A percentile compares a stretch with the other conserved stretches of the same genome.
These are phyloP conservation scores for Synergus gifuensis DNA, from an alignment of 2,888 invertebrate genomes.

Conservation along the genomic window DNA sequence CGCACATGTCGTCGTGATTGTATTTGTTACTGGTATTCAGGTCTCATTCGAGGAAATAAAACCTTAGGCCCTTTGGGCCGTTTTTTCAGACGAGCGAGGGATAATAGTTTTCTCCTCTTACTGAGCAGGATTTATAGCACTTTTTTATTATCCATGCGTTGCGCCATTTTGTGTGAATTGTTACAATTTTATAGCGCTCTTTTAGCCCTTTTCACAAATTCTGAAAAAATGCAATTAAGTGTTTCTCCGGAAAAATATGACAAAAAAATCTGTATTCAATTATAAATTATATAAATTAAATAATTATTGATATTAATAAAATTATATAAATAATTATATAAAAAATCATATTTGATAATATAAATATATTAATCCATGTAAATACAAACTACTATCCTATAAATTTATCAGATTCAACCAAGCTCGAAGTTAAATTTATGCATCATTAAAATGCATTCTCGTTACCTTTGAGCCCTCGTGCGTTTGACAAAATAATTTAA, in stretches of 20 bases:
- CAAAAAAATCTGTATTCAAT: not conserved
- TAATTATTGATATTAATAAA: too few relatives aligned
- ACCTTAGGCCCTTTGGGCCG: not conserved
- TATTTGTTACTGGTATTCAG: slow-evolving; percentile 25
- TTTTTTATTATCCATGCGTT: slow-evolving; percentile 14
- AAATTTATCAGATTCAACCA: not conserved
- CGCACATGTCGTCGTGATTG: not conserved
- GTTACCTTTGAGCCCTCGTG: not conserved
- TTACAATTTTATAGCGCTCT: not conserved
- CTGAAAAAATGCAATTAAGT: not conserved
- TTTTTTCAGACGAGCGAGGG: slow-evolving; percentile 20
- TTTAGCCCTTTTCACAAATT: not conserved
- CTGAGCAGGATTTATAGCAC: not conserved
- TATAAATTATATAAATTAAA: not conserved
- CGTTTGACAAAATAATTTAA: not conserved
- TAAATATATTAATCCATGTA: not conserved
- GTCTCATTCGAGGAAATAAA: slow-evolving; percentile 17
- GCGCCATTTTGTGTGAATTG: not conserved
- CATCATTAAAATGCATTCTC: slow-evolving; percentile 3
- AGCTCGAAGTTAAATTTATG: slow-evolving; percentile 7
- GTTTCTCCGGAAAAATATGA: not conserved
- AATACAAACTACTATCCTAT: not conserved
- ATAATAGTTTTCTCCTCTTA: slow-evolving; percentile 30
- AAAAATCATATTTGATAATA: too few relatives aligned
- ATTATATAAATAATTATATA: too few relatives aligned